Conservation (phyloP, 1,140 invertebrate species). For the Drosophila sucinea region DNA sequence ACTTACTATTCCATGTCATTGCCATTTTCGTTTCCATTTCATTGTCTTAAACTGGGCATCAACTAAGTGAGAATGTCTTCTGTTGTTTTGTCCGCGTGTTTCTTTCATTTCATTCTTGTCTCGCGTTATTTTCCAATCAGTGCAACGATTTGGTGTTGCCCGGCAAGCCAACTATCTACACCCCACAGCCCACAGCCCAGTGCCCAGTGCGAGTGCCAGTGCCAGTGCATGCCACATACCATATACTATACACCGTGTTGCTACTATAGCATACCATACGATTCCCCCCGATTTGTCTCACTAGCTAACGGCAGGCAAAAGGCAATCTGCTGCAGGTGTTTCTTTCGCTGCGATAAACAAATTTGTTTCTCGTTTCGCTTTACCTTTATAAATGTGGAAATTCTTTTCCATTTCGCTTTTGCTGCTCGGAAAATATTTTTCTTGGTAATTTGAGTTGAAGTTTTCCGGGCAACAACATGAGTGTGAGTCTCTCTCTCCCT, state of each 20-base stretch:
- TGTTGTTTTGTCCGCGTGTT: neutral
- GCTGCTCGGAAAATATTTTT: conserved; percentile 66
- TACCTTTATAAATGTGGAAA: conserved; percentile 30
- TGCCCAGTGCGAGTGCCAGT: neutral
- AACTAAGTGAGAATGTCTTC: neutral
- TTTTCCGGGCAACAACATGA: conserved; percentile 49
- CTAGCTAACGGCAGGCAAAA: conserved; percentile 7
- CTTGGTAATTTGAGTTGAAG: conserved; percentile 67
- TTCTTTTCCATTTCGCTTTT: conserved; percentile 49
- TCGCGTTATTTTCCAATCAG: conserved; percentile 1
- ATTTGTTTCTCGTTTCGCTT: conserved; percentile 27
- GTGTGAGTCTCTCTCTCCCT: conserved; percentile 14
- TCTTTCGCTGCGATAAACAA: conserved; percentile 45
- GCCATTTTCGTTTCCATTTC: no score
- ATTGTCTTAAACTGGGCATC: no score
- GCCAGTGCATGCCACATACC: neutral
- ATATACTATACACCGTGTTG: neutral
- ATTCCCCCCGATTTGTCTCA: neutral
- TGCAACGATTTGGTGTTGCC: neutral
- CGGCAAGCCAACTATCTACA: neutral
- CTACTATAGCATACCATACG: conserved; percentile 5
- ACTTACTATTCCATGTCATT: no score
- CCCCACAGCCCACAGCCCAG: neutral
- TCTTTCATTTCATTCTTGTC: neutral
- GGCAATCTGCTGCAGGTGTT: conserved; percentile 74